Evolutionary conservation across 2,797 vertebrate genomes (phyloP).

Genomic region (Chloroceryle inda): DNA sequence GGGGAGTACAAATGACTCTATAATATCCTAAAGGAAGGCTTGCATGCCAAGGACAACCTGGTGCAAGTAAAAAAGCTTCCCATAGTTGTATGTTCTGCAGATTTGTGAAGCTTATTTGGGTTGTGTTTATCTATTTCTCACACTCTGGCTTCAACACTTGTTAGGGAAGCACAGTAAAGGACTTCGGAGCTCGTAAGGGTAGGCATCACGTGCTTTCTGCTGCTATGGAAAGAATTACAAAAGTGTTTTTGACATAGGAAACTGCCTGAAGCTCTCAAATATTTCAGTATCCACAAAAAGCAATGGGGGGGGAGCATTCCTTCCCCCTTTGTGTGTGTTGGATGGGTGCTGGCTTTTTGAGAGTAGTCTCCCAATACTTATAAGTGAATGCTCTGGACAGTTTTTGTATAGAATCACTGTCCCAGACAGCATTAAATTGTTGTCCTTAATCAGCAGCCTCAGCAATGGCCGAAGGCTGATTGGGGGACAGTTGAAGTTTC

Average conservation of each 20-base stretch:
- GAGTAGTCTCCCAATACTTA: neutral
- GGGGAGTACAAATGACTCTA: neutral
- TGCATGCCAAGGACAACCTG: neutral
- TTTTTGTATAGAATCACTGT: conserved; percentile 9
- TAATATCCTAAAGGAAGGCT: neutral
- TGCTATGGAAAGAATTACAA: neutral
- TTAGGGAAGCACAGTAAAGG: neutral
- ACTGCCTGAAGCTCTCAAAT: neutral
- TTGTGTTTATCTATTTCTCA: neutral
- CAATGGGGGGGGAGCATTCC: neutral
- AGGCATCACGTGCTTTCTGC: neutral
- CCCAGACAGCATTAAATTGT: conserved; percentile 8
- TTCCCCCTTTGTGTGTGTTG: neutral
- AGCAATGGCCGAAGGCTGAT: neutral
- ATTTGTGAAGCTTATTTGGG: neutral
- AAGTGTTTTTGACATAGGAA: neutral
- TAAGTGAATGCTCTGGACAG: neutral
- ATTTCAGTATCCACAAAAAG: neutral
- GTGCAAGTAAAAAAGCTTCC: neutral
- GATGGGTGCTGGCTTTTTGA: neutral
- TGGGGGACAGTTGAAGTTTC: neutral
- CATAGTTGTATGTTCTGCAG: neutral
- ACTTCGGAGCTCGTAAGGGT: neutral
- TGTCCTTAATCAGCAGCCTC: neutral
- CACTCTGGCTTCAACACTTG: neutral